phyloP scores from a whole-genome alignment of 2,113 vertebrate genomes.

The Tringa solitaria region DNA sequence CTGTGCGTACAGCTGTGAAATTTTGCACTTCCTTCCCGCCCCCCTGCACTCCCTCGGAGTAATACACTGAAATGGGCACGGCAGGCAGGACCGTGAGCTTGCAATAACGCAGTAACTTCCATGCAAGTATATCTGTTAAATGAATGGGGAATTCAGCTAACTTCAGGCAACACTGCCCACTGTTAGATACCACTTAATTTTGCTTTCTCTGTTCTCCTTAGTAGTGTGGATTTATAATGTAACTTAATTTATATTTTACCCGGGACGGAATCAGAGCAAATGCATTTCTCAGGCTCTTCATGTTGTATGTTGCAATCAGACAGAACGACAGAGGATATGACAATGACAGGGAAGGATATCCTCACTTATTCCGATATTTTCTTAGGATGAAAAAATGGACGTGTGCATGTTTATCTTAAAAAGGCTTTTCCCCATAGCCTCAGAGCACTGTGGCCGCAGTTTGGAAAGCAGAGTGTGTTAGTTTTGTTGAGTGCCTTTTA shows the following conservation, averaged over 20 bases:
- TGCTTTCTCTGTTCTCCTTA: neutral
- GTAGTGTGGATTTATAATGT: neutral
- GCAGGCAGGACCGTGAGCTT: neutral
- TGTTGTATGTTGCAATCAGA: neutral
- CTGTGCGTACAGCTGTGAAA: neutral
- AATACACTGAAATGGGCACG: neutral
- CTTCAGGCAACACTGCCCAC: neutral
- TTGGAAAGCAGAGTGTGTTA: neutral
- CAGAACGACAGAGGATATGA: neutral
- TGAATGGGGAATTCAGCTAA: neutral
- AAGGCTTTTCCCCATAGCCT: neutral
- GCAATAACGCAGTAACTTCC: neutral
- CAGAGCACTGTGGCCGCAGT: accelerated
- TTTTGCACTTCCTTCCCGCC: neutral
- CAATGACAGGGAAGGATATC: neutral
- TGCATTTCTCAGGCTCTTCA: neutral
- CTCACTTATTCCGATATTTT: neutral
- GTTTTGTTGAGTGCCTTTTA: neutral
- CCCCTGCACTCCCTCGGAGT: neutral
- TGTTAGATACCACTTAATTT: neutral
- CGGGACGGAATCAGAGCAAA: neutral
- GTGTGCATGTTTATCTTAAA: neutral
- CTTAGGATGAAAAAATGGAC: neutral
- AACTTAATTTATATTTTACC: neutral
- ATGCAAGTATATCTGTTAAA: neutral